Conservation (phyloP, 2,113 vertebrate species). For the Tragelaphus strepsiceros region DNA sequence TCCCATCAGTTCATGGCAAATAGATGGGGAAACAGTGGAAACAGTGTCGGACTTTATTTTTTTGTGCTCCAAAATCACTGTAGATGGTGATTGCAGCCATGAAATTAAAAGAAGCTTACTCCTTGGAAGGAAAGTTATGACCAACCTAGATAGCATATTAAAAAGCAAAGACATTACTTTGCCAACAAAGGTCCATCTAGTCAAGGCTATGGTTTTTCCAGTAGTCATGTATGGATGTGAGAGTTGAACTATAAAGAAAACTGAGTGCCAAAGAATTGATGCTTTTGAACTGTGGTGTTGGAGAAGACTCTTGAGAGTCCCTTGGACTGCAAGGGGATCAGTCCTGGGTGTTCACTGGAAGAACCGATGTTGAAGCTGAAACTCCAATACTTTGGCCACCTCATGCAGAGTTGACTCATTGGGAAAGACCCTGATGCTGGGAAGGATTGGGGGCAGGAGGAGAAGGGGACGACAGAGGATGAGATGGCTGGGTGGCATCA, state of each 20-base stretch:
- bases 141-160: fast-evolving
- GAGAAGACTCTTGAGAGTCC: background rate
- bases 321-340: too few species aligned
- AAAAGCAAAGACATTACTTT: background rate
- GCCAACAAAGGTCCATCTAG: background rate
- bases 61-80: background rate
- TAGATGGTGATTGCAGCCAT: background rate
- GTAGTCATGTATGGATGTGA: background rate
- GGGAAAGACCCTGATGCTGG: background rate
- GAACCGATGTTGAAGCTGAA: background rate
- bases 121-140: background rate
- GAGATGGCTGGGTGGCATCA: background rate
- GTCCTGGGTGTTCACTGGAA: too few species aligned
- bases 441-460: background rate
- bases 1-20: background rate
- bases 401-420: background rate
- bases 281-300: background rate
- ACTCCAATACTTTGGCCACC: background rate
- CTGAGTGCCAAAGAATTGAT: background rate
- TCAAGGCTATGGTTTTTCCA: background rate
- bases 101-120: background rate
- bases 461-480: background rate
- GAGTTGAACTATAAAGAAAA: background rate
- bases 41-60: background rate
- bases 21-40: background rate